Evolutionary conservation across 2,797 vertebrate genomes (phyloP), one percentile per base, ranked within the genome.

Genomic region (Luscinia megarhynchos): DNA sequence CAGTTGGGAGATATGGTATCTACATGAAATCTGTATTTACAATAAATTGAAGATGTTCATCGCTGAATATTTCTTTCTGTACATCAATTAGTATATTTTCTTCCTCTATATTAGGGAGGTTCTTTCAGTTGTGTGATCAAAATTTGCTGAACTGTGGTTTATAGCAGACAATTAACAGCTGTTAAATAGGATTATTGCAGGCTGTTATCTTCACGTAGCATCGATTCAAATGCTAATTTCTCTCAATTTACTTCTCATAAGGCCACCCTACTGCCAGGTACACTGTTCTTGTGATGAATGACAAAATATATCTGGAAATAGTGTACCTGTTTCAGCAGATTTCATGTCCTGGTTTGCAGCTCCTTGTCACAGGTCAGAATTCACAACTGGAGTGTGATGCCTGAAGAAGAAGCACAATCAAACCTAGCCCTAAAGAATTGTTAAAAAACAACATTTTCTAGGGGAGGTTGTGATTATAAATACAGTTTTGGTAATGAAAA

Each of bases 151-250:
- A 93, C 93, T 96, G 95, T 95, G 89, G 69, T 91, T 92, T 97
- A 96, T 87, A 93, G 90, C 69, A 94, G 79, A 88, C 90, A 94
- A 97, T 97, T 96, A 97, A 93, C 92, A 97, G 94, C 95, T 97
- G 95, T 96, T 97, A 97, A 93, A 96, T 96, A 87, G 96, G 93
- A 95, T 94, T 97, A 95, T 95, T 91, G 87, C 66, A 75, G 93
- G 55, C 89, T 94, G 76, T 92, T 96, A 94, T 96, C 82, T 88
- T 95, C 93, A 95, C 9, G 0, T 92, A 96, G 81, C 78, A 80
- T 90, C 10, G 2, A 95, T 93, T 96, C 90, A 96, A 94, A 96
- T 97, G 94, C 92, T 96, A 95, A 97, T 96, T 97, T 92, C 5
- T 26, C 83, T 95, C 83, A 69, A 68, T 96, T 93, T 93, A 57